Base-by-base conservation (phyloP, 2,797 vertebrate species). In the Leptatherina wallacei region DNA sequence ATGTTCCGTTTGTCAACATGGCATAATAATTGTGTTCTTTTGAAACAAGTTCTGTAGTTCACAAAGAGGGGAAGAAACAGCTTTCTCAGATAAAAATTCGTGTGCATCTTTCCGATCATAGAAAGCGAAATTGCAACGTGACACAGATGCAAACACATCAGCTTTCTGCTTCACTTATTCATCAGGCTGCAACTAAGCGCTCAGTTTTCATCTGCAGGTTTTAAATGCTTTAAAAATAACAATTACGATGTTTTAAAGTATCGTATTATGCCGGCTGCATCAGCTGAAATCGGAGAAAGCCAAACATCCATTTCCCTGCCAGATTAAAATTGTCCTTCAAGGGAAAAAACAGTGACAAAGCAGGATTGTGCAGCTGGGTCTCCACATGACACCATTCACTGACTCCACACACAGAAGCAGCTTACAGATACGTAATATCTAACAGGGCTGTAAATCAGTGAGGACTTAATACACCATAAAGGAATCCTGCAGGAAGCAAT, bases 381-480 rank as follows among this genome's bases (percentile, higher is more conserved):
- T 58, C 61, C 70, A 79, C 36, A 62, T 42, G 66, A 52, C 71
- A 65, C 69, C 58, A 38, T 54, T 38, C 47, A 68, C 61, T 32
- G 52, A 52, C 63, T 47, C 22, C 14, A 61, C 59, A 64, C 60
- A 73, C 49, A 73, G 30, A 78, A 38, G 58, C 71, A 49, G 61
- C 29, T 51, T 52, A 60, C 59, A 86, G 70, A 85, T 61, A 87
- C 13, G 62, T 61, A 63, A 61, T 70, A 85, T 61, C 69, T 13
- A 68, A 73, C 72, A 27, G 67, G 56, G 30, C 69, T 29, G 51
- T 90, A 92, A 89, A 93, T 92, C 88, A 85, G 47, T 6, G n/a
- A 65, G 44, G 72, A 70, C 61, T 92, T 87, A 93, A 82, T 83
- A 71, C 81, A 85, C 71, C 69, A 91, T 92, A 90, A 90, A 92